Conservation (phyloP, 2,113 vertebrate genomes). For the Hucho hucho region DNA sequence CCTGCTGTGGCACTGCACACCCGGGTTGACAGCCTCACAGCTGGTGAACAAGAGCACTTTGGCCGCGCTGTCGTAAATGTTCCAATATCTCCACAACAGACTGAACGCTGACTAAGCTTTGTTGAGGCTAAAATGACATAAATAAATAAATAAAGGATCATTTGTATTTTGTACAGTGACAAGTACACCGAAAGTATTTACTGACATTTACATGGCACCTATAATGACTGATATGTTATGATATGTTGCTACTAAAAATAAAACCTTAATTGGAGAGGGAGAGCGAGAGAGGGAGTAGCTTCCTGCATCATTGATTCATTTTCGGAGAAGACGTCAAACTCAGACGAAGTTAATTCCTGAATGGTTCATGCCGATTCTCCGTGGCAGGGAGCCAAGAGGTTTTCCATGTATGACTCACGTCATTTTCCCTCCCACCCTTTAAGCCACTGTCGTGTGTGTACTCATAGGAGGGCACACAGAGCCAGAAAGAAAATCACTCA, state of each 20-base stretch:
- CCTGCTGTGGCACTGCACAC: background rate
- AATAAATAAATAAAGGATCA: too few relatives aligned
- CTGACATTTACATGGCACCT: too few relatives aligned
- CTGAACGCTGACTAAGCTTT: too few relatives aligned
- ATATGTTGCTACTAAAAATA: too few relatives aligned
- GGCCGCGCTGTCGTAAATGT: background rate
- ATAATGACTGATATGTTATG: too few relatives aligned
- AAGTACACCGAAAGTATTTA: too few relatives aligned
- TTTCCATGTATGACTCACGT: background rate
- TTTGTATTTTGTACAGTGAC: too few relatives aligned
- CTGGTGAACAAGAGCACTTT: background rate
- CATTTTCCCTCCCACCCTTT: slow-evolving; percentile 21
- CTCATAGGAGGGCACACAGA: slow-evolving; percentile 4
- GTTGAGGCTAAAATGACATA: background rate
- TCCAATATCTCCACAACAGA: background rate
- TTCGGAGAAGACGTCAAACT: background rate
- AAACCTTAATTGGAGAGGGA: too few relatives aligned
- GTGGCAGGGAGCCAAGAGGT: background rate
- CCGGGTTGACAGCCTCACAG: background rate
- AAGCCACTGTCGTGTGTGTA: background rate
- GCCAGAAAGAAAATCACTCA: slow-evolving; percentile 4
- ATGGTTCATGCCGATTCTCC: background rate
- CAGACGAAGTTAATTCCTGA: background rate
- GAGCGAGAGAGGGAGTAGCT: background rate
- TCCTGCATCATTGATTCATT: too few relatives aligned